Percentiles rank a stretch among this genome's conserved stretches.
Conservation (phyloP, 2,113 vertebrate species). For the Varanus salvator region DNA sequence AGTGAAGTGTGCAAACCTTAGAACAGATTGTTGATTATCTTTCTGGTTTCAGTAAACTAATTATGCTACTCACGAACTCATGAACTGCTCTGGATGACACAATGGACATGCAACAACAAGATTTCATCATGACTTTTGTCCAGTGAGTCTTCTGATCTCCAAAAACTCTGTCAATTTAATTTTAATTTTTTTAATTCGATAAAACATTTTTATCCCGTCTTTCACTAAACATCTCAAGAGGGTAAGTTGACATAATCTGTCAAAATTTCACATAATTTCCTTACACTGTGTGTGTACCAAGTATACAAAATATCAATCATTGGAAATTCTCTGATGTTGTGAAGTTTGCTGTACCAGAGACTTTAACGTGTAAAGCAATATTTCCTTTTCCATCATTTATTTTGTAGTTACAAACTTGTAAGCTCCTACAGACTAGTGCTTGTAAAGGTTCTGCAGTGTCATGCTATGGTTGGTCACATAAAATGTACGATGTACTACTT, state of each 20-base stretch:
- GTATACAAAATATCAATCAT: not conserved
- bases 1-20: no score
- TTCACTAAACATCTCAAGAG: not conserved
- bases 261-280: not conserved
- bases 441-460: constrained; percentile 45
- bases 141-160: no score
- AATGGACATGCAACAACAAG: no score
- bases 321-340: not conserved
- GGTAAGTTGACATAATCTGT: not conserved
- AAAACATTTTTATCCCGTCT: no score
- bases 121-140: no score
- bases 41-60: no score
- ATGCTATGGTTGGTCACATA: constrained; percentile 17
- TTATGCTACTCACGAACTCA: no score
- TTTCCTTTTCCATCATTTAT: constrained; percentile 21
- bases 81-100: no score
- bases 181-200: no score
- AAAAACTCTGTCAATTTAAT: no score
- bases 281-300: not conserved
- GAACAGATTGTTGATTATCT: no score
- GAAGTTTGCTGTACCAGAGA: not conserved
- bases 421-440: constrained; percentile 79
- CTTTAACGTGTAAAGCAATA: not conserved
- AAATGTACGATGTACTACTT: constrained; percentile 53
- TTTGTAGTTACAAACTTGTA: constrained; percentile 80